Evolutionary conservation across 1,140 invertebrate genomes (phyloP).

Genomic region (Drosophila rhopaloa): DNA sequence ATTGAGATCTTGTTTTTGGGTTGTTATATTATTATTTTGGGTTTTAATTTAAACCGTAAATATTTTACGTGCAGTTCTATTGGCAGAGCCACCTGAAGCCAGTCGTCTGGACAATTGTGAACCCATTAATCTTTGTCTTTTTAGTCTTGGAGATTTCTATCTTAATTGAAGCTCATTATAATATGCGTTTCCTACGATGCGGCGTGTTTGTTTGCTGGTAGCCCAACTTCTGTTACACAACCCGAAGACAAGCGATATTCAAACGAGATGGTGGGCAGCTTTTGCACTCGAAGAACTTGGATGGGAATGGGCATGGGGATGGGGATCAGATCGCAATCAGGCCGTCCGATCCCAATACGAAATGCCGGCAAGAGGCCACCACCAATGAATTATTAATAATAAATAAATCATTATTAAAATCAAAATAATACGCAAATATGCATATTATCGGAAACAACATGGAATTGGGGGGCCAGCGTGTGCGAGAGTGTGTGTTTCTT

Average conservation of each 20-base stretch:
- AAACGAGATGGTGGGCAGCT: constrained; percentile 40
- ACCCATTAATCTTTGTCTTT: constrained; percentile 77
- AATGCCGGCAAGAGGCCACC: constrained; percentile 66
- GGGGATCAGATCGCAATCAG: constrained; percentile 74
- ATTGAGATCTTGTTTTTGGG: too few species aligned
- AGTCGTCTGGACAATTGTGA: constrained; percentile 69
- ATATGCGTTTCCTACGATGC: constrained; percentile 76
- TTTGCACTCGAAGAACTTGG: constrained; percentile 56
- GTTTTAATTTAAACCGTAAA: neutral
- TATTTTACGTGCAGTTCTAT: constrained; percentile 31
- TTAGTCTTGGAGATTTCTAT: constrained; percentile 79
- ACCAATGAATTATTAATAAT: constrained; percentile 84
- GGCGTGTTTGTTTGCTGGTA: constrained; percentile 13
- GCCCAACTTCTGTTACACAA: constrained; percentile 65
- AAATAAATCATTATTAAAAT: constrained; percentile 84
- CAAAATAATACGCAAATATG: constrained; percentile 83
- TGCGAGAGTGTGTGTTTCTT: constrained; percentile 53
- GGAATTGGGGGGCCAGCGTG: constrained; percentile 6
- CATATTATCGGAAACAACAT: constrained; percentile 70
- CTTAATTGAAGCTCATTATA: constrained; percentile 83
- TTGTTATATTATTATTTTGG: too few species aligned
- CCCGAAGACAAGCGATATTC: constrained; percentile 17
- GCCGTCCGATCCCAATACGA: constrained; percentile 39
- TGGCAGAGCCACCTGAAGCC: constrained; percentile 59
- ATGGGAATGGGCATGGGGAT: neutral